Percentiles rank a stretch among this genome's conserved stretches.
phyloP scores from a whole-genome alignment of 2,113 vertebrate genomes.

The Stegostoma tigrinum region DNA sequence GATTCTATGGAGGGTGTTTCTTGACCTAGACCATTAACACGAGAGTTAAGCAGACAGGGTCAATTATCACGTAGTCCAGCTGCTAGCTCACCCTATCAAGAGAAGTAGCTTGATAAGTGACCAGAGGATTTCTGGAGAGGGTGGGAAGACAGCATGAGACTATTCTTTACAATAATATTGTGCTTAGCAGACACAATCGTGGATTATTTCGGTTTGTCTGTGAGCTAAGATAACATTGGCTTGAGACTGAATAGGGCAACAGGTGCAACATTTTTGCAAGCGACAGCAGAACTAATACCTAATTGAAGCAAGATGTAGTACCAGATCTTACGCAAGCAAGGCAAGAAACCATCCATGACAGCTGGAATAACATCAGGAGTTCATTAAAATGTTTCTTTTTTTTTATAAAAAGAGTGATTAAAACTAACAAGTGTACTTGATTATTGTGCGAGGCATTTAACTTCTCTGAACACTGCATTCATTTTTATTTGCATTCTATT shows the following conservation, averaged over 20 bases:
- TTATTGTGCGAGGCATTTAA: background rate
- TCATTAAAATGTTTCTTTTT: background rate
- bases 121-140: background rate
- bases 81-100: too few species aligned
- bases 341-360: background rate
- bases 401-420: background rate
- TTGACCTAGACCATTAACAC: background rate
- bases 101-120: background rate
- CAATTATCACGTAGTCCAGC: too few species aligned
- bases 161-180: background rate
- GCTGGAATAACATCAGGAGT: background rate
- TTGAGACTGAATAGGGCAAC: background rate
- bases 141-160: background rate
- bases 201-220: background rate
- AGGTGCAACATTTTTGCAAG: background rate
- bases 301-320: background rate
- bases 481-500: background rate
- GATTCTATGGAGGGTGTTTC: background rate
- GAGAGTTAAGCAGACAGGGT: background rate
- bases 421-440: background rate
- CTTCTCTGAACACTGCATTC: background rate
- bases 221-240: background rate
- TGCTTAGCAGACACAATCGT: background rate
- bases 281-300: background rate
- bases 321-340: background rate